Percentiles rank a stretch among this genome's conserved stretches.
phyloP scores from a whole-genome alignment of 2,888 invertebrate species.

The Eutolmus rufibarbis region DNA sequence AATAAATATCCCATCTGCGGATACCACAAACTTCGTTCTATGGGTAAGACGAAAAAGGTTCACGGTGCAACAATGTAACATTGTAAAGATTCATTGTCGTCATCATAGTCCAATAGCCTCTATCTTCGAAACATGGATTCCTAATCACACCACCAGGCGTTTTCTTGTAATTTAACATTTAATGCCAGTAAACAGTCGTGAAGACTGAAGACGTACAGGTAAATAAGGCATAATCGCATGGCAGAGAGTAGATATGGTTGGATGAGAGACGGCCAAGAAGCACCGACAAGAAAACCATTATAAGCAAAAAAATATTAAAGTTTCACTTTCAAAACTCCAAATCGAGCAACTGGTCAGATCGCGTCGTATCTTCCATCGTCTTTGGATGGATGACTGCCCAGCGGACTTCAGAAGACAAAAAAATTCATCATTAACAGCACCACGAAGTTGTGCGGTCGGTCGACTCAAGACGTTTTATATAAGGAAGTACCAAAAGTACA shows the following conservation, averaged over 20 bases:
- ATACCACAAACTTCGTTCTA: background rate
- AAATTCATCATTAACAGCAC: background rate
- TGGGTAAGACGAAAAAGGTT: background rate
- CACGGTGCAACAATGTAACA: background rate
- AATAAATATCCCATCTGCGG: background rate
- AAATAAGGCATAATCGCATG: background rate
- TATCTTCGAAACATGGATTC: background rate
- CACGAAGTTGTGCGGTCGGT: background rate
- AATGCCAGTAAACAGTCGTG: background rate
- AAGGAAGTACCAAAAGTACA: background rate
- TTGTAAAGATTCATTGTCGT: background rate
- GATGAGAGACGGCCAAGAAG: background rate
- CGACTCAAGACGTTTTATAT: background rate
- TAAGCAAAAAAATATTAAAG: background rate
- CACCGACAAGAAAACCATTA: background rate
- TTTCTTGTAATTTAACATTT: background rate
- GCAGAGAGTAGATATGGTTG: background rate
- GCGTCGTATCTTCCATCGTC: background rate
- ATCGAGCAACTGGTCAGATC: background rate
- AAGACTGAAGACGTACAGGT: background rate
- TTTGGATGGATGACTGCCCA: background rate
- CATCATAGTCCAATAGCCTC: background rate
- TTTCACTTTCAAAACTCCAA: constrained; percentile 26
- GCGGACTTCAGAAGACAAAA: background rate
- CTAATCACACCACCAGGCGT: background rate